Conservation (phyloP, 2,888 invertebrate species). For the Chymomyza fuscimana region DNA sequence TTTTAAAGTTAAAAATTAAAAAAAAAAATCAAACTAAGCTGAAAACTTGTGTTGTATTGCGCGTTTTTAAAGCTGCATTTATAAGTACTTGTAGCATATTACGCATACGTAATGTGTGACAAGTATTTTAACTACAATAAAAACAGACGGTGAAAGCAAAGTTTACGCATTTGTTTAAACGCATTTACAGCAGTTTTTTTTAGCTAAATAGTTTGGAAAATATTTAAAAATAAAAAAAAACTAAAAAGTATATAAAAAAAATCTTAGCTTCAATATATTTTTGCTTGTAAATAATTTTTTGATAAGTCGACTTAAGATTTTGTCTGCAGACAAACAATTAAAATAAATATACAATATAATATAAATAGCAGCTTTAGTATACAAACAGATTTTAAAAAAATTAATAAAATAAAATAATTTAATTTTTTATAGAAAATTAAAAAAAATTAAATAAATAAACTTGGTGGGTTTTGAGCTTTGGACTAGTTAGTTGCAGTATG, state of each 20-base stretch:
- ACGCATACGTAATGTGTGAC: slow-evolving; percentile 11
- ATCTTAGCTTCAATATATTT: too few relatives aligned
- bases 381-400: too few relatives aligned
- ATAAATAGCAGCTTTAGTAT: too few relatives aligned
- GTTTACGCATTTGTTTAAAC: background rate
- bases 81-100: background rate
- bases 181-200: background rate
- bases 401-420: too few relatives aligned
- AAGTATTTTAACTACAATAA: background rate
- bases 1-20: slow-evolving; percentile 2
- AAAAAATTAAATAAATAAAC: too few relatives aligned
- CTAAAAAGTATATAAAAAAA: background rate
- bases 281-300: too few relatives aligned
- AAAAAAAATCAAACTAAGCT: background rate
- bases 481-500: too few relatives aligned
- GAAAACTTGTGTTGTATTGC: background rate
- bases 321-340: background rate
- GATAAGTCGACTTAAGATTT: background rate
- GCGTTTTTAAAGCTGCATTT: too few relatives aligned
- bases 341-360: too few relatives aligned
- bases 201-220: too few relatives aligned
- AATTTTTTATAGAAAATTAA: too few relatives aligned
- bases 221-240: background rate
- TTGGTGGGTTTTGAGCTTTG: too few relatives aligned
- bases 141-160: background rate